A percentile compares a stretch with the other conserved stretches of the same genome.
Evolutionary conservation across 2,797 vertebrate species (phyloP).

Genomic region (Eupleurogrammus muticus): DNA sequence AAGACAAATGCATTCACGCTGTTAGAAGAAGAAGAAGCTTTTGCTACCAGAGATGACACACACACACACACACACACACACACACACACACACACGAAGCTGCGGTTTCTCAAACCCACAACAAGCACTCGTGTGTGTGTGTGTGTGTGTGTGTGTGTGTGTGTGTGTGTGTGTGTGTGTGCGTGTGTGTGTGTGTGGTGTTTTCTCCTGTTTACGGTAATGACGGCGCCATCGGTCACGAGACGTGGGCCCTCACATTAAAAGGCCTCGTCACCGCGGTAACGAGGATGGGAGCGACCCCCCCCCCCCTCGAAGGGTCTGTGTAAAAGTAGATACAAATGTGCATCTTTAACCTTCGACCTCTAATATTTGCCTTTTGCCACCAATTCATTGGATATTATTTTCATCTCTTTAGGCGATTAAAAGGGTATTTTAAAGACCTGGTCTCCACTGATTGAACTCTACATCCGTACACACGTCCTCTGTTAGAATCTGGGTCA

Average conservation of each 20-base stretch:
- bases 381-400: neutral
- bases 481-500: too few relatives aligned
- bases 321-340: neutral
- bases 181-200: conserved; percentile 62
- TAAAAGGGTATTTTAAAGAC: neutral
- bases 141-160: conserved; percentile 59
- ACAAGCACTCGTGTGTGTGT: conserved; percentile 68
- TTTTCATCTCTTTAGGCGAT: neutral
- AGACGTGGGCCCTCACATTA: conserved; percentile 66
- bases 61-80: conserved; percentile 45
- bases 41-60: conserved; percentile 42
- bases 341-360: too few relatives aligned
- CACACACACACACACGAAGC: conserved; percentile 51
- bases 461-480: too few relatives aligned
- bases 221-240: conserved; percentile 67
- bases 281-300: conserved; percentile 66
- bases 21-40: conserved; percentile 36
- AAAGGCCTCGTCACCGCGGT: conserved; percentile 68
- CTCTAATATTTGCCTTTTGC: neutral
- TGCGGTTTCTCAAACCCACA: conserved; percentile 69
- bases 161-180: conserved; percentile 59
- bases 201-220: conserved; percentile 76
- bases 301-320: too few relatives aligned
- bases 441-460: neutral
- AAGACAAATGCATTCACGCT: conserved; percentile 35